A percentile compares a stretch with the other conserved stretches of the same genome.
Evolutionary conservation across 2,888 invertebrate species (phyloP).

Genomic region (Sminthurides aquaticus): DNA sequence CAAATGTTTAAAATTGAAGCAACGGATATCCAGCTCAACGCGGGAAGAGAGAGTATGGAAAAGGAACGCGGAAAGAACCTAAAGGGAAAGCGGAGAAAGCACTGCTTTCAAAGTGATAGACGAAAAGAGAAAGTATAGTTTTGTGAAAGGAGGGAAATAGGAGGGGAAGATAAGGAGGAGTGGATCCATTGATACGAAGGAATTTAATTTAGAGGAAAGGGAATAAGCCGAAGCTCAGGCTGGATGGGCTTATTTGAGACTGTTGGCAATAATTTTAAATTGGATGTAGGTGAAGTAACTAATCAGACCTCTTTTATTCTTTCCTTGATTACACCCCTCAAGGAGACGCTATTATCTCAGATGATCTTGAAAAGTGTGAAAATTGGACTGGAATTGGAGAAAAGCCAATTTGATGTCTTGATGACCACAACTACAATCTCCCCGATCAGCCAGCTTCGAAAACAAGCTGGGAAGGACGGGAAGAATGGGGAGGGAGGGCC

Average conservation of each 20-base stretch:
- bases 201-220: not conserved
- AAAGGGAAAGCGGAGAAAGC: not conserved
- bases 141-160: too few species aligned
- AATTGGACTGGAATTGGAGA: slow-evolving; percentile 39
- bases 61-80: too few species aligned
- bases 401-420: slow-evolving; percentile 18
- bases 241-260: not conserved
- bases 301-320: not conserved
- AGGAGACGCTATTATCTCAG: slow-evolving; percentile 40
- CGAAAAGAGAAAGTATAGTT: too few species aligned
- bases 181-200: not conserved
- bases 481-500: slow-evolving; percentile 8
- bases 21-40: too few species aligned
- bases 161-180: not conserved
- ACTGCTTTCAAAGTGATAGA: not conserved
- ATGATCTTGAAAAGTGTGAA: slow-evolving; percentile 40
- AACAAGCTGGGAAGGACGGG: not conserved
- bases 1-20: too few species aligned
- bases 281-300: not conserved
- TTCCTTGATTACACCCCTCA: not conserved
- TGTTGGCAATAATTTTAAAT: not conserved
- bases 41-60: too few species aligned
- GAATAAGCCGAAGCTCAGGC: not conserved
- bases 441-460: not conserved
- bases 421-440: slow-evolving; percentile 13